These are phyloP conservation scores for Lymantria dispar DNA, from an alignment of 2,888 invertebrate species.

Conservation along the genomic window DNA sequence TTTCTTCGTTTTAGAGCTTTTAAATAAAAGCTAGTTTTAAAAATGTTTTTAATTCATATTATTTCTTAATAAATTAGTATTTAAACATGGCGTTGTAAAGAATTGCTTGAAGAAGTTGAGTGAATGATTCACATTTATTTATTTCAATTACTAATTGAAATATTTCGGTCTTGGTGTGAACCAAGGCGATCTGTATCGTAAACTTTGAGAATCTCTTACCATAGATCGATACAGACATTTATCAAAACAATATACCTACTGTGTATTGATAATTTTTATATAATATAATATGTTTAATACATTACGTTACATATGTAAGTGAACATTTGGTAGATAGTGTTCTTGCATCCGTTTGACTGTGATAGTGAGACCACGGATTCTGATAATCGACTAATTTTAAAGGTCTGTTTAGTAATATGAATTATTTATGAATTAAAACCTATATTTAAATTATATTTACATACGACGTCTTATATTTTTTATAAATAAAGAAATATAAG, in stretches of 20 bases:
- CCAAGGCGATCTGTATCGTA: constrained; percentile 2
- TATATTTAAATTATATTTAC: too few species aligned
- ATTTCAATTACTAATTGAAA: too few species aligned
- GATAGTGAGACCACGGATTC: constrained; percentile 29
- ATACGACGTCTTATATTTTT: too few species aligned
- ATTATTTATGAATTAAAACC: constrained; percentile 5
- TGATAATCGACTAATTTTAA: constrained; percentile 20
- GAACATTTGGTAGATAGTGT: constrained; percentile 39
- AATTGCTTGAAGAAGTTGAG: too few species aligned
- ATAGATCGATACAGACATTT: constrained; percentile 37
- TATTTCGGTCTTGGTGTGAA: too few species aligned
- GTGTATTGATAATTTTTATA: constrained; percentile 46
- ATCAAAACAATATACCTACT: constrained; percentile 28
- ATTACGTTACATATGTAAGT: constrained; percentile 47
- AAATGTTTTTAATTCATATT: too few species aligned
- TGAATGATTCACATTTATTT: too few species aligned
- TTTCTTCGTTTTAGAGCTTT: too few species aligned
- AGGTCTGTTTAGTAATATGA: constrained; percentile 19
- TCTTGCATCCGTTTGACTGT: constrained; percentile 43
- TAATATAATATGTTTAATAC: constrained; percentile 35
- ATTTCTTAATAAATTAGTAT: too few species aligned
- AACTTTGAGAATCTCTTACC: constrained; percentile 44
- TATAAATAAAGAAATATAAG: too few species aligned
- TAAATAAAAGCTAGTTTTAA: too few species aligned
- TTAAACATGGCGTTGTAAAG: too few species aligned